These are phyloP conservation scores for Steromphala cineraria DNA, from an alignment of 2,888 invertebrate species.

Conservation along the genomic window DNA sequence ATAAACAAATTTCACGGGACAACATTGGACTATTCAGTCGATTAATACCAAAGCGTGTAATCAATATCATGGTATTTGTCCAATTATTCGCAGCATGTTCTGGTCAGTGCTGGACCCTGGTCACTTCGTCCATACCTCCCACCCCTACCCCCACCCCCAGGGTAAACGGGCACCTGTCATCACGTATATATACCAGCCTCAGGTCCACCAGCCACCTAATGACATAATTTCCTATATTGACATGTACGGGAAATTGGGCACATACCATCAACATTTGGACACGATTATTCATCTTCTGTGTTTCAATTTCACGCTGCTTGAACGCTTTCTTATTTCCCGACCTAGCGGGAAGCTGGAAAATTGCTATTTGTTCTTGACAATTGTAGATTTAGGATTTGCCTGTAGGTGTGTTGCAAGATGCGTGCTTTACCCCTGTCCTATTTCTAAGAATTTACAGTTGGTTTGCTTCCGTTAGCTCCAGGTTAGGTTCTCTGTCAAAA, in stretches of 20 bases:
- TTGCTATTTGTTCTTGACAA: neutral
- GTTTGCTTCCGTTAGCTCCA: too few relatives aligned
- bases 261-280: neutral
- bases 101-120: too few relatives aligned
- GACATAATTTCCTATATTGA: slow-evolving; percentile 1
- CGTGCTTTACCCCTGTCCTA: neutral
- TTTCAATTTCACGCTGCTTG: neutral
- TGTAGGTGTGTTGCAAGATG: neutral
- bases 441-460: neutral
- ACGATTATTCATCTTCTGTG: neutral
- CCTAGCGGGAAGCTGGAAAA: neutral
- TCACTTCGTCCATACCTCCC: too few relatives aligned
- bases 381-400: neutral
- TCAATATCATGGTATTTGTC: too few relatives aligned
- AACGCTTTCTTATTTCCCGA: neutral
- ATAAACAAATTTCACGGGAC: too few relatives aligned
- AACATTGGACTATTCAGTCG: too few relatives aligned
- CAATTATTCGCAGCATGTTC: too few relatives aligned
- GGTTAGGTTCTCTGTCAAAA: too few relatives aligned
- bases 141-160: neutral
- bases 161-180: neutral
- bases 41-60: too few relatives aligned
- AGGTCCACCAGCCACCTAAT: neutral
- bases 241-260: neutral
- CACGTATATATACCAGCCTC: neutral